Conservation (phyloP, 2,888 invertebrate genomes). For the Parascotia fuliginaria region DNA sequence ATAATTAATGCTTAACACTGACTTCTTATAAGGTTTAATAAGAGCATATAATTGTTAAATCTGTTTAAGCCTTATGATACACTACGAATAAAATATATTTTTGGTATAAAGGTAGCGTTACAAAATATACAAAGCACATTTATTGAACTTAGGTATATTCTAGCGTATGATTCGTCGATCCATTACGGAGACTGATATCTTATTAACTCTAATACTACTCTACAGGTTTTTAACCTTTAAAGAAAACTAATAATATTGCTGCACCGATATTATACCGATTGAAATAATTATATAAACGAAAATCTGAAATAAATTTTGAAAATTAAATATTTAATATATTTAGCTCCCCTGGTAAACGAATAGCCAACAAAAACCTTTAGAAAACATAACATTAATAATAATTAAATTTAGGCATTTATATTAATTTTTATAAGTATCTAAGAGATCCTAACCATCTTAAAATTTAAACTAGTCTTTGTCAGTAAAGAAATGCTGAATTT, state of each 20-base stretch:
- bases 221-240: constrained; percentile 71
- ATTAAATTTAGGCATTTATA: constrained; percentile 47
- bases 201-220: constrained; percentile 43
- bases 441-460: constrained; percentile 68
- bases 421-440: constrained; percentile 46
- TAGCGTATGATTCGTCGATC: constrained; percentile 83
- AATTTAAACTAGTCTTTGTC: constrained; percentile 64
- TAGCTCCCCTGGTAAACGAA: constrained; percentile 55
- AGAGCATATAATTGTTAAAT: constrained; percentile 20
- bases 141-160: constrained; percentile 84
- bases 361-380: constrained; percentile 62
- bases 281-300: constrained; percentile 43
- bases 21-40: constrained; percentile 25
- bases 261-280: constrained; percentile 58
- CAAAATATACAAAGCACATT: constrained; percentile 80
- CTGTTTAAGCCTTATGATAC: constrained; percentile 28
- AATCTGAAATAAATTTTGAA: constrained; percentile 48
- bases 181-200: constrained; percentile 64
- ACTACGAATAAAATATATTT: constrained; percentile 49
- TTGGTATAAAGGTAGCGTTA: constrained; percentile 73
- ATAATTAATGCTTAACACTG: constrained; percentile 43
- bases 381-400: constrained; percentile 37
- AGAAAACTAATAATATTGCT: constrained; percentile 63
- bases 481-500: constrained; percentile 80
- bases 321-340: constrained; percentile 44